phyloP scores from a whole-genome alignment of 1,140 invertebrate genomes.

The Diorhabda elongata region DNA sequence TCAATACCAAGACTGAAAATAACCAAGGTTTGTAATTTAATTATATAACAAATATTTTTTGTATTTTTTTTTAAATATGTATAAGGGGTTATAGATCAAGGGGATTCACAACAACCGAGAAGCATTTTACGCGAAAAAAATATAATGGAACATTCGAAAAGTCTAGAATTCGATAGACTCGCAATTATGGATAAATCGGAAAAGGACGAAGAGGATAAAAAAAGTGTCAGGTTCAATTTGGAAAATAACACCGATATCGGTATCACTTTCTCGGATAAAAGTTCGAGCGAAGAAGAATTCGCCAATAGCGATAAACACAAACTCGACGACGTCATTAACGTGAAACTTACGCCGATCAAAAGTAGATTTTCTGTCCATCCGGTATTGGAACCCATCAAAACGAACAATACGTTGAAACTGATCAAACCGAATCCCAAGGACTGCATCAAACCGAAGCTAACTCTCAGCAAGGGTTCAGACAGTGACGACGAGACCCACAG shows the following conservation, averaged over 20 bases:
- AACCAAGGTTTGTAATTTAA: neutral
- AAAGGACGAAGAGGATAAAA: constrained; percentile 62
- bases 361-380: constrained; percentile 23
- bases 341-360: constrained; percentile 28
- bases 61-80: constrained; percentile 5
- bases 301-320: constrained; percentile 30
- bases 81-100: neutral
- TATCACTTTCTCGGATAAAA: constrained; percentile 42
- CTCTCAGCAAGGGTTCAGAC: constrained; percentile 50
- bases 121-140: constrained; percentile 65
- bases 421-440: constrained; percentile 53
- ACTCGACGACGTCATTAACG: constrained; percentile 30
- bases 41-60: neutral
- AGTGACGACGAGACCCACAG: constrained; percentile 55
- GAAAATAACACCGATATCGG: constrained; percentile 45
- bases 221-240: constrained; percentile 65
- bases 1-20: neutral
- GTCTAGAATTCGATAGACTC: constrained; percentile 42
- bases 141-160: constrained; percentile 35
- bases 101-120: constrained; percentile 47
- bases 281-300: constrained; percentile 40
- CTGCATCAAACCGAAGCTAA: constrained; percentile 54
- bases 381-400: constrained; percentile 15
- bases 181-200: constrained; percentile 31
- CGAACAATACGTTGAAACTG: constrained; percentile 41